phyloP scores from a whole-genome alignment of 2,113 vertebrate species.

The Corythaeola cristata region DNA sequence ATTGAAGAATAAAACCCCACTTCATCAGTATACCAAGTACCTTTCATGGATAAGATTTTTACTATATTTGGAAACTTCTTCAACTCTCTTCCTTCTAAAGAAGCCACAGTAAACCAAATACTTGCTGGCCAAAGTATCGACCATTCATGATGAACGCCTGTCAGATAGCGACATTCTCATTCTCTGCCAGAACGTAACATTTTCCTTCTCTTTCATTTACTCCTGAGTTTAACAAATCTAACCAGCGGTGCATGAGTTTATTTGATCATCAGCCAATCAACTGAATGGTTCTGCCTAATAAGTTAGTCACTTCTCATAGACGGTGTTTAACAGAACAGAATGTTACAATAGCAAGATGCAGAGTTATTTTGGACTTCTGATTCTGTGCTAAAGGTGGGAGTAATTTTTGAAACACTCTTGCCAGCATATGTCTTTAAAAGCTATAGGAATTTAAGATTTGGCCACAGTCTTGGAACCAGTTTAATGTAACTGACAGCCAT shows the following conservation, averaged over 20 bases:
- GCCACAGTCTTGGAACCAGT: background rate
- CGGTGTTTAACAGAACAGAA: background rate
- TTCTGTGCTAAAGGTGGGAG: background rate
- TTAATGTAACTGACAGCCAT: background rate
- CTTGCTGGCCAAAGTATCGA: background rate
- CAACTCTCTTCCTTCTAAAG: background rate
- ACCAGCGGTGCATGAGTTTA: background rate
- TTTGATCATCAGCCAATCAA: background rate
- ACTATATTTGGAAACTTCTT: background rate
- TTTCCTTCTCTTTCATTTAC: background rate
- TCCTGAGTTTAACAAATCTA: background rate
- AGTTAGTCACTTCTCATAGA: background rate
- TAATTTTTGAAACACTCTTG: background rate
- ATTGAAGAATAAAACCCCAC: background rate
- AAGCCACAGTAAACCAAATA: background rate
- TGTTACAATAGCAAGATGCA: background rate
- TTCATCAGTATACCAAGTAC: background rate
- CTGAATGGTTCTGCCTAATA: background rate
- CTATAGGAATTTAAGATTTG: background rate
- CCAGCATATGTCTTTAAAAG: background rate
- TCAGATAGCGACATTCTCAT: background rate
- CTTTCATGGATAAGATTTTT: background rate
- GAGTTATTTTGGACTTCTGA: background rate
- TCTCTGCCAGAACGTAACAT: background rate
- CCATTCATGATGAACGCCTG: background rate